These are phyloP conservation scores for Noctua pronuba DNA, from an alignment of 2,888 invertebrate species.

Conservation along the genomic window DNA sequence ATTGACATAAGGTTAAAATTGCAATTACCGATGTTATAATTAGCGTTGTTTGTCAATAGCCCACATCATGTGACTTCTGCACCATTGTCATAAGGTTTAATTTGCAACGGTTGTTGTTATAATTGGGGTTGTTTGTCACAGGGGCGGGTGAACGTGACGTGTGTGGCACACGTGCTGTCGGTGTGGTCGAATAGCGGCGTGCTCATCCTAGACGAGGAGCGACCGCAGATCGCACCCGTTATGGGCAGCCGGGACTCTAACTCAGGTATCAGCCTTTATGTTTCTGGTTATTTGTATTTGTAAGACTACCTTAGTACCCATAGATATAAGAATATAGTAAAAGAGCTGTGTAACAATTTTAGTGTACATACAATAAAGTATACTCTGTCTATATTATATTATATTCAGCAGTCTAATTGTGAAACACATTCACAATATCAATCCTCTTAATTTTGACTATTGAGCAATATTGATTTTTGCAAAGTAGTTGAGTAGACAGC, in stretches of 20 bases:
- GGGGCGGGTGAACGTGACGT: constrained; percentile 91
- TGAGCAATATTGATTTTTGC: not conserved
- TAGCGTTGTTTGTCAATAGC: constrained; percentile 40
- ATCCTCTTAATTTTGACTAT: not conserved
- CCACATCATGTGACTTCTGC: not conserved
- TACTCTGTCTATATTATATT: no score
- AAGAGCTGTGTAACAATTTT: not conserved
- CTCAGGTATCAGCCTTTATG: constrained; percentile 75
- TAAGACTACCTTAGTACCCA: not conserved
- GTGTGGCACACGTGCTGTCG: constrained; percentile 91
- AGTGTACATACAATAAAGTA: not conserved
- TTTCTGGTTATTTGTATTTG: not conserved
- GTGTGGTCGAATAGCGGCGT: constrained; percentile 90
- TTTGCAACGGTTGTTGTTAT: constrained; percentile 14
- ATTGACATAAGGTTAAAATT: constrained; percentile 12
- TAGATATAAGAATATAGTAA: not conserved
- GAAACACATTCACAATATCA: not conserved
- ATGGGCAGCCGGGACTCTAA: constrained; percentile 92
- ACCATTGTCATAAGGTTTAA: not conserved
- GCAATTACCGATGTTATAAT: not conserved
- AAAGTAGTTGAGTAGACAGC: not conserved
- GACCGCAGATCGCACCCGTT: constrained; percentile 92
- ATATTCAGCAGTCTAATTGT: no score
- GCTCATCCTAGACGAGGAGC: constrained; percentile 91
- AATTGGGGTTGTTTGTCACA: constrained; percentile 67